Base-by-base conservation (phyloP, 2,888 invertebrate genomes). In the Epistrophe grossulariae region DNA sequence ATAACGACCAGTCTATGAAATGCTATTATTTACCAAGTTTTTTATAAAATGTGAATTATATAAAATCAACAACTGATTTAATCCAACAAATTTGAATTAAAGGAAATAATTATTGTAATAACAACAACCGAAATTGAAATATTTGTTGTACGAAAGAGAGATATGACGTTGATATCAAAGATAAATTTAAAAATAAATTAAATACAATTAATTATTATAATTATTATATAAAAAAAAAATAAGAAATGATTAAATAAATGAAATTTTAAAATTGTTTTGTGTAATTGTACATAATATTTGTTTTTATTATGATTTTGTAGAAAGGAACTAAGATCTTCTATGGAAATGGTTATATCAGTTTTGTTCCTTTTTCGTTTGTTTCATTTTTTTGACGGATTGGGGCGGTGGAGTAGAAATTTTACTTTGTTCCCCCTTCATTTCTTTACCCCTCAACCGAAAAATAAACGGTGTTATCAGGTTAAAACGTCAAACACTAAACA, bases 241-340 rank as follows among this genome's bases (percentile, higher is more conserved):
- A 74, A 70, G 88, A 90, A 90, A 90, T 89, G 90, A 92, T 89
- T 90, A 91, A 92, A 90, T 91, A 91, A 92, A 92, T 92, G 91
- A 91, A 91, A 92, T 92, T 93, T 92, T 92, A 92, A 92, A 92
- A 93, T 92, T 93, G 92, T 92, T 92, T 92, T 92, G 93, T 92
- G 93, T 92, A 92, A 92, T 92, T 92, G 92, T 92, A 92, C 90
- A 88, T 72, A 9, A 83, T 70, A 40, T 70, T 48, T 85, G 88
- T 90, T 90, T 90, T 89, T 81, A 88, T 82, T 88, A 8, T 6
- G 11, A 11, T 17, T 59, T 17, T n/a, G 0, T 8, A 15, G 52
- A 52, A 13, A 52, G 24, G 5, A 11, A n/a, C 43, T 35, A 0
- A 35, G 5, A 31, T 31, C 31, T 31, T 5, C 31, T 24, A 24